phyloP scores from a whole-genome alignment of 2,888 invertebrate genomes.

The Pyrgus malvae region DNA sequence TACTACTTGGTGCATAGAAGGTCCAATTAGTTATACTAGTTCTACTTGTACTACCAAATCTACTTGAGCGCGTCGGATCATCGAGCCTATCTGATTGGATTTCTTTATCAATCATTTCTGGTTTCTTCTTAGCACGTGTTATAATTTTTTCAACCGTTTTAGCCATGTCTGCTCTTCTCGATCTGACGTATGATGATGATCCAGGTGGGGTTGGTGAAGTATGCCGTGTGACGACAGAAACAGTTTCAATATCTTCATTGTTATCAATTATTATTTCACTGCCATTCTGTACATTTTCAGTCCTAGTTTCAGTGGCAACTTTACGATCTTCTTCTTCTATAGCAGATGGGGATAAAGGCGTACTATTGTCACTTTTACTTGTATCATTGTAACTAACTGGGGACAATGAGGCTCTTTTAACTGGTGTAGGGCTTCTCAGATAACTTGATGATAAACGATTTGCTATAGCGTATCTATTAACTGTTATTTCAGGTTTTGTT shows the following conservation, averaged over 20 bases:
- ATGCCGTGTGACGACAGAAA: conserved; percentile 87
- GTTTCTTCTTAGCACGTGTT: conserved; percentile 79
- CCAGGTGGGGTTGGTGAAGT: conserved; percentile 90
- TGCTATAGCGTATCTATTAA: conserved; percentile 68
- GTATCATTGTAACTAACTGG: conserved; percentile 54
- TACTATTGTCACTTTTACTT: conserved; percentile 48
- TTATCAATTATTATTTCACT: conserved; percentile 42
- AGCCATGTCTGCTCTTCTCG: conserved; percentile 87
- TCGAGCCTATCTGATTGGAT: conserved; percentile 88
- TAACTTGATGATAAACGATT: conserved; percentile 68
- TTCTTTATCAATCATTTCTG: conserved; percentile 85
- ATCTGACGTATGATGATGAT: conserved; percentile 83
- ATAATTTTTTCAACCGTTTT: conserved; percentile 87
- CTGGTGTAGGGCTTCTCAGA: conserved; percentile 64
- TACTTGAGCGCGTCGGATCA: conserved; percentile 84
- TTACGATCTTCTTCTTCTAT: conserved; percentile 43
- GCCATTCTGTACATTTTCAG: conserved; percentile 38
- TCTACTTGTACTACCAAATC: conserved; percentile 83
- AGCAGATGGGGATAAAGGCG: conserved; percentile 44
- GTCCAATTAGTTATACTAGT: conserved; percentile 84
- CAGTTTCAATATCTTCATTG: conserved; percentile 61
- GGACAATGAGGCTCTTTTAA: conserved; percentile 63
- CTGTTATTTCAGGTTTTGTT: conserved; percentile 53
- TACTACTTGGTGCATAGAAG: conserved; percentile 77
- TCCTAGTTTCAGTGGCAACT: conserved; percentile 38